Base-by-base conservation (phyloP, 2,888 invertebrate genomes). In the Neoaliturus tenellus region DNA sequence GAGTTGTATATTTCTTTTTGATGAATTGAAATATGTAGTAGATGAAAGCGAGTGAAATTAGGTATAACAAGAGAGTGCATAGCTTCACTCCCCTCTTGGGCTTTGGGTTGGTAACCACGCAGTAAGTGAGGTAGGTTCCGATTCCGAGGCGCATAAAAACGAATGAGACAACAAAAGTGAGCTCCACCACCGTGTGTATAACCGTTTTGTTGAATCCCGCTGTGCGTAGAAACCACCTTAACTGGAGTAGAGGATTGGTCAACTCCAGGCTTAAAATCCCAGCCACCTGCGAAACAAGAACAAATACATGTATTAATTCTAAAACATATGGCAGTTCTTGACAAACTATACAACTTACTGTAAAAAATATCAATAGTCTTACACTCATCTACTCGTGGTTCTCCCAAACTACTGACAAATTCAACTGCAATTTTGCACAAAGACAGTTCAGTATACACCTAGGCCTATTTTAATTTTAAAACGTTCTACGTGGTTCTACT, bases 241-340 rank as follows among this genome's bases (percentile, higher is more conserved):
- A 89, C 90, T 94, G 94, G 31, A 94, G 90, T 62, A 93, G 89
- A 12, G 94, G 94, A 89, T 94, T 94, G 0, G 94, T 93, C 39
- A 93, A 86, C 90, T 94, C 94, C 91, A 94, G 89, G 75, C 92
- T 89, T 0, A 93, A 92, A 25, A 94, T 88, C 2, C 92, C 91
- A 10, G 87, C 88, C 25, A 88, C 86, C 86, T 20, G 48, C n/a
- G 48, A 4, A 51, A 81, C n/a, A 28, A n/a, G n/a, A n/a, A n/a
- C n/a, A n/a, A n/a, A n/a, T n/a, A n/a, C n/a, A n/a, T n/a, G n/a
- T n/a, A n/a, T n/a, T n/a, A n/a, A n/a, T n/a, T n/a, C n/a, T n/a
- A n/a, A n/a, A n/a, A n/a, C n/a, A n/a, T n/a, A n/a, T n/a, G n/a
- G n/a, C n/a, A n/a, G n/a, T n/a, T n/a, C n/a, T n/a, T n/a, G n/a